phyloP scores from a whole-genome alignment of 2,888 invertebrate species.

The Cosmia trapezina region DNA sequence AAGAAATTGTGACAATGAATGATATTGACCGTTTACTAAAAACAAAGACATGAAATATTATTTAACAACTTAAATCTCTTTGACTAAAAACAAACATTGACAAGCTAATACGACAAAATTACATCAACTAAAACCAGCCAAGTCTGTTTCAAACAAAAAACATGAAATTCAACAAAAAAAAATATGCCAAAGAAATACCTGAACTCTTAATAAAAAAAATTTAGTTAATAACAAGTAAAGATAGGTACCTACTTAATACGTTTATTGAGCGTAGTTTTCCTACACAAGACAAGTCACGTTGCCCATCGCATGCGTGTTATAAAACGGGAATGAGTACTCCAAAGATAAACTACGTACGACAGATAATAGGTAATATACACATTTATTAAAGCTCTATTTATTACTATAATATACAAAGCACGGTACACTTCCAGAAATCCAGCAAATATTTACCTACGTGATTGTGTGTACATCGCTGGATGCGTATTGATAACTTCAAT shows the following conservation, averaged over 20 bases:
- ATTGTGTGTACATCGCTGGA: background rate
- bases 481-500: too few relatives aligned
- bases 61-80: too few relatives aligned
- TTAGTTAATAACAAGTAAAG: conserved; percentile 25
- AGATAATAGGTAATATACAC: conserved; percentile 37
- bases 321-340: conserved; percentile 60
- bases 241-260: conserved; percentile 35
- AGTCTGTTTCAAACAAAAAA: background rate
- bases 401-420: background rate
- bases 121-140: background rate
- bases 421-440: conserved; percentile 29
- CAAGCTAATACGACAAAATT: background rate
- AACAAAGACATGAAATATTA: too few relatives aligned
- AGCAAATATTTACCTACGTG: background rate
- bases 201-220: conserved; percentile 14
- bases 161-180: background rate
- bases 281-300: conserved; percentile 69
- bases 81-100: background rate
- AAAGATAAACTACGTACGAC: conserved; percentile 49
- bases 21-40: background rate
- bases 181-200: background rate
- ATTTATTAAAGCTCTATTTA: conserved; percentile 9
- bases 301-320: conserved; percentile 61
- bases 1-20: background rate
- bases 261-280: conserved; percentile 62